Evolutionary conservation across 2,888 invertebrate species (phyloP).

Genomic region (Macrophya alboannulata): DNA sequence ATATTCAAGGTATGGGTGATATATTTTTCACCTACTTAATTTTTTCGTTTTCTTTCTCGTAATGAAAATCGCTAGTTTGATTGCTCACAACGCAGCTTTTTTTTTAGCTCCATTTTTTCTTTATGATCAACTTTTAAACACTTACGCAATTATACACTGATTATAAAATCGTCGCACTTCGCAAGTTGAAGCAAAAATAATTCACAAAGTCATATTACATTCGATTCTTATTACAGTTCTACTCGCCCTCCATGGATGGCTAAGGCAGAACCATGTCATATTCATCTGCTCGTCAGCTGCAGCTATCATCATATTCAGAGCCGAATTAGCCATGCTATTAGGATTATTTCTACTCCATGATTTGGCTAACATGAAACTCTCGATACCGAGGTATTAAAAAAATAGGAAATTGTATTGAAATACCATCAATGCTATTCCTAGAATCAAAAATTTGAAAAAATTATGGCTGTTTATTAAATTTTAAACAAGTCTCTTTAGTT

Average conservation of each 20-base stretch:
- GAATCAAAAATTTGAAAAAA: background rate
- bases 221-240: conserved; percentile 86
- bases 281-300: conserved; percentile 94
- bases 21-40: background rate
- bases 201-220: background rate
- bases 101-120: background rate
- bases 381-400: conserved; percentile 83
- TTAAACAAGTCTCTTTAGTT: background rate
- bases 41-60: background rate
- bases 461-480: background rate
- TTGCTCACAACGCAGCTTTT: conserved; percentile 12
- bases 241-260: conserved; percentile 92
- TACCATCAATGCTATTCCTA: background rate
- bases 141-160: background rate
- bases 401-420: background rate
- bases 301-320: conserved; percentile 94
- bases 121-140: background rate
- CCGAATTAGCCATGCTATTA: conserved; percentile 93
- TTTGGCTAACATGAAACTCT: conserved; percentile 87
- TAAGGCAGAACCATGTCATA: conserved; percentile 87
- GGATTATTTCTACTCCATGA: conserved; percentile 93
- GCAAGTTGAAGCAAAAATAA: conserved; percentile 9
- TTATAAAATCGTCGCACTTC: background rate
- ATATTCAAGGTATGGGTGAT: conserved; percentile 23
- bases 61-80: background rate